phyloP scores from a whole-genome alignment of 1,140 invertebrate species.

The Condylostylus longicornis region DNA sequence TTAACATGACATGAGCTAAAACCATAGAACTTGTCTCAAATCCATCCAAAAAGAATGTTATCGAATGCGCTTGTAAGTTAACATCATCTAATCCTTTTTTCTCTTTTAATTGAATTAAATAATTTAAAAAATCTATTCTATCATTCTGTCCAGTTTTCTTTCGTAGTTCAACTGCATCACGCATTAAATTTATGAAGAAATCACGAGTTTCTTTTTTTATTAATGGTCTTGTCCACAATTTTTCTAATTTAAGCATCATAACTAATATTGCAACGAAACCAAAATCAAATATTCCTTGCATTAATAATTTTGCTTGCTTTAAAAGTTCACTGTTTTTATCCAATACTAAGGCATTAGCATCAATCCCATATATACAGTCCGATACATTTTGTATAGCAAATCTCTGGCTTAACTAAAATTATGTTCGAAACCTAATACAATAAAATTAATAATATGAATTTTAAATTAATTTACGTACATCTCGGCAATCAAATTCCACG shows the following conservation, averaged over 20 bases:
- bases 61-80: conserved; percentile 12
- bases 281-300: conserved; percentile 18
- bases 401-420: conserved; percentile 23
- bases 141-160: conserved; percentile 7
- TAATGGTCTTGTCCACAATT: conserved; percentile 14
- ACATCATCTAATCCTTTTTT: conserved; percentile 15
- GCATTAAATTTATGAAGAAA: conserved; percentile 25
- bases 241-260: too few species aligned
- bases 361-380: conserved; percentile 33
- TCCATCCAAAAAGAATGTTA: conserved; percentile 25
- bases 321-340: conserved; percentile 16
- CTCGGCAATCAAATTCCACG: too few species aligned
- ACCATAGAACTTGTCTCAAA: conserved; percentile 23
- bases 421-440: too few species aligned
- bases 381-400: conserved; percentile 38
- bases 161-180: conserved; percentile 19
- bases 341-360: conserved; percentile 27
- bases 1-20: conserved; percentile 12
- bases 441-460: too few species aligned
- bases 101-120: conserved; percentile 24
- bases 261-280: too few species aligned
- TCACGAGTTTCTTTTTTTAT: conserved; percentile 12
- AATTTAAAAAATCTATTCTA: conserved; percentile 27
- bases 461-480: too few species aligned
- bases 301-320: conserved; percentile 7